Evolutionary conservation across 2,797 vertebrate genomes (phyloP).

Genomic region (Cercopithecus diana): DNA sequence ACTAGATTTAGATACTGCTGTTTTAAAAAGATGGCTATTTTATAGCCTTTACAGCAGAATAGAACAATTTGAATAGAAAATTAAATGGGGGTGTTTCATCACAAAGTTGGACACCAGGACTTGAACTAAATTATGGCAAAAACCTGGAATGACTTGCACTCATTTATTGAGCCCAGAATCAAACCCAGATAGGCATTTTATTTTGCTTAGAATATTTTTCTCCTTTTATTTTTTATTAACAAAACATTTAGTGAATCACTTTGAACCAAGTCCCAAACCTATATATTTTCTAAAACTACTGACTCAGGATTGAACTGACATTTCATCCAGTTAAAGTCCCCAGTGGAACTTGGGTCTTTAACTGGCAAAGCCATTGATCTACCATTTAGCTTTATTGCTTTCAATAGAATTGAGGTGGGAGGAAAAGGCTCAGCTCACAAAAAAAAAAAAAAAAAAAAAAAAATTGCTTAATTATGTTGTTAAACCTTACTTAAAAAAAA

Average conservation of each 20-base stretch:
- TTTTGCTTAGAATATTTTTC: background rate
- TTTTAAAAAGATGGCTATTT: background rate
- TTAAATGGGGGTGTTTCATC: background rate
- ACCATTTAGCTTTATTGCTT: constrained; percentile 59
- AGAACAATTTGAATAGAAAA: constrained; percentile 32
- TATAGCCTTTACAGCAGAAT: constrained; percentile 17
- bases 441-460: constrained; percentile 43
- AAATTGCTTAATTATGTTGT: too few species aligned
- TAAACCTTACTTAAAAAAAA: too few species aligned
- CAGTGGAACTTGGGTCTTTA: constrained; percentile 19
- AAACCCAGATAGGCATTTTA: background rate
- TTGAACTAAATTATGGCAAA: constrained; percentile 14
- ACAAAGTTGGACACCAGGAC: background rate
- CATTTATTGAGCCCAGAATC: constrained; percentile 1
- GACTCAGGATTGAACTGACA: constrained; percentile 46
- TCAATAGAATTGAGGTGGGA: constrained; percentile 12
- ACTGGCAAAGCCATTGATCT: constrained; percentile 62
- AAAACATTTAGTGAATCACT: constrained; percentile 46
- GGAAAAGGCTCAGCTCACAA: constrained; percentile 21
- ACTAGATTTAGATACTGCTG: background rate
- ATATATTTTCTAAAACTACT: constrained; percentile 55
- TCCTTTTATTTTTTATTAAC: constrained; percentile 31
- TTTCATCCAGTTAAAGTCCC: constrained; percentile 41
- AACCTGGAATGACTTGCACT: background rate
- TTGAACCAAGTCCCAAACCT: constrained; percentile 24